Percentiles rank a stretch among this genome's conserved stretches.
Evolutionary conservation across 2,797 vertebrate genomes (phyloP).

Genomic region (Hirundo rustica): DNA sequence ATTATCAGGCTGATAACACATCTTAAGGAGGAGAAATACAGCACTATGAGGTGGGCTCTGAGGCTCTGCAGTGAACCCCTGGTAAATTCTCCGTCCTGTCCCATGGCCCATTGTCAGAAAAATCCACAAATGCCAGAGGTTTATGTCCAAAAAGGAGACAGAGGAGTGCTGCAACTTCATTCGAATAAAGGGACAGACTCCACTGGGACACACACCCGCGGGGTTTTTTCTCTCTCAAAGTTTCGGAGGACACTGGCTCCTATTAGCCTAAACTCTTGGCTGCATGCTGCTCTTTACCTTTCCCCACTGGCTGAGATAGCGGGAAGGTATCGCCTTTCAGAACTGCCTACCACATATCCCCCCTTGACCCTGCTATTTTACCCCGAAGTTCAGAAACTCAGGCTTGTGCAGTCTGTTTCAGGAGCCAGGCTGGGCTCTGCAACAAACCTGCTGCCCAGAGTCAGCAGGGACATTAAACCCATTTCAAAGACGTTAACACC

Average conservation of each 20-base stretch:
- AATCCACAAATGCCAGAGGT: background rate
- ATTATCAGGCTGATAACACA: background rate
- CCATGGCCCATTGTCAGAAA: background rate
- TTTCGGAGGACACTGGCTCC: background rate
- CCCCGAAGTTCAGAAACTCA: background rate
- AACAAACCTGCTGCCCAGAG: background rate
- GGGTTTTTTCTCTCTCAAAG: background rate
- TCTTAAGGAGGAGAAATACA: background rate
- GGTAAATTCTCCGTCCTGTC: background rate
- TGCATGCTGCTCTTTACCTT: rapidly evolving
- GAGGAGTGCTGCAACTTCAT: background rate
- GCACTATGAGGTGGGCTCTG: background rate
- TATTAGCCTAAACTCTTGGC: background rate
- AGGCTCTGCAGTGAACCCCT: background rate
- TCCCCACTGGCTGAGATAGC: background rate
- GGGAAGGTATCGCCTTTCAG: background rate
- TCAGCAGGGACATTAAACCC: background rate
- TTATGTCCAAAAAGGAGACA: background rate
- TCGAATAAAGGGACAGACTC: rapidly evolving
- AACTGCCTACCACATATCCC: rapidly evolving
- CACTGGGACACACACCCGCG: rapidly evolving
- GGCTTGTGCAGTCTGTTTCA: background rate
- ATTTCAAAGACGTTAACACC: rapidly evolving
- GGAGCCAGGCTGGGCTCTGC: background rate
- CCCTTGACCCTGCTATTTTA: background rate